Evolutionary conservation across 2,113 vertebrate species (phyloP).

Genomic region (Mastomys coucha): DNA sequence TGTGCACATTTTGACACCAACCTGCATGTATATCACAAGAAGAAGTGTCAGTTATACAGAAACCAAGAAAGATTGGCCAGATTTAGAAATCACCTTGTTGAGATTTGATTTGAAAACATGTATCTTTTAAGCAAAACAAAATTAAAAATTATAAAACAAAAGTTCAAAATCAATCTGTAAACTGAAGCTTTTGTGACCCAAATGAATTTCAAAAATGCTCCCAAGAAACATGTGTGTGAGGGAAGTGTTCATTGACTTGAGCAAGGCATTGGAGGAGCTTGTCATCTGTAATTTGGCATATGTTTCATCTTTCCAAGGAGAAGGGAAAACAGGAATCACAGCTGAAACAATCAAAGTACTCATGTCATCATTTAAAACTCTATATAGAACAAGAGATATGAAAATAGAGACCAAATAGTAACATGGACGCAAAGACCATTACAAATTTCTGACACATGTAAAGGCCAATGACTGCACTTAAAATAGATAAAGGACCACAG

Average conservation of each 20-base stretch:
- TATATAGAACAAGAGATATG: not conserved
- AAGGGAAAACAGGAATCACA: not conserved
- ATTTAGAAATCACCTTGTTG: not conserved
- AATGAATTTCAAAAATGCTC: not conserved
- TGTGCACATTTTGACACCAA: too few species aligned
- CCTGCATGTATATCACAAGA: not conserved
- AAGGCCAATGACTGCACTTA: not conserved
- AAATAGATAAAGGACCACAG: not conserved
- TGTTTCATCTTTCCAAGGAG: not conserved
- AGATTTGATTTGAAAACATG: not conserved
- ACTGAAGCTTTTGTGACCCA: not conserved
- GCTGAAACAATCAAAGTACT: slow-evolving; percentile 12
- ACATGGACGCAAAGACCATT: not conserved
- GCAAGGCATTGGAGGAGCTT: not conserved
- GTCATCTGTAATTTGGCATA: not conserved
- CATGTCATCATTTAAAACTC: not conserved
- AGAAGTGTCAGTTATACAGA: not conserved
- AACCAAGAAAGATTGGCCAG: not conserved
- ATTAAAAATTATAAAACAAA: not conserved
- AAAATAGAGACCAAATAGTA: not conserved
- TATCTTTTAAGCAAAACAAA: not conserved
- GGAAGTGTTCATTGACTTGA: not conserved
- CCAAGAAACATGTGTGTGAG: not conserved
- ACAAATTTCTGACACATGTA: not conserved
- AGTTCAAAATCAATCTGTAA: not conserved